Percentiles rank a stretch among this genome's conserved stretches.
phyloP scores from a whole-genome alignment of 1,140 invertebrate species.

The Conus betulinus region DNA sequence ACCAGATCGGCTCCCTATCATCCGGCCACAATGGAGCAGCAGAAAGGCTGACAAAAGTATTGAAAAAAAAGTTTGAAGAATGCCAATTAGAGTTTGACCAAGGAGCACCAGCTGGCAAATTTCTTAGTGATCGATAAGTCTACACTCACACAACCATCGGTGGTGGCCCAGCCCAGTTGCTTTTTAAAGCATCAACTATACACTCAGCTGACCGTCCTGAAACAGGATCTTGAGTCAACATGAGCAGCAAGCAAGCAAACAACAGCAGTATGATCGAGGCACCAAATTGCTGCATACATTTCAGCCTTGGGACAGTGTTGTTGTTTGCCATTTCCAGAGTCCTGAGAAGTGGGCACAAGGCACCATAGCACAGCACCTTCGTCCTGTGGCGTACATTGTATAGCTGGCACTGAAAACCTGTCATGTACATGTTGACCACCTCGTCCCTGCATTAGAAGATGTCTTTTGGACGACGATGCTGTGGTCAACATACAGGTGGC shows the following conservation, averaged over 20 bases:
- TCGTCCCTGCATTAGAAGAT: no score
- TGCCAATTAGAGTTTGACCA: no score
- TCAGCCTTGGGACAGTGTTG: neutral
- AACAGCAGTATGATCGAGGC: neutral
- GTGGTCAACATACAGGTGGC: no score
- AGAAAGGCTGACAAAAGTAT: conserved; percentile 46
- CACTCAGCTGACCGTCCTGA: neutral
- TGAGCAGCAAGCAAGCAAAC: neutral
- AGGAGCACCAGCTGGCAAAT: neutral
- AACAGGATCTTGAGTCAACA: neutral
- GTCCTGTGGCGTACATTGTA: neutral
- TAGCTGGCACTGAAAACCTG: no score
- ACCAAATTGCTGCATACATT: neutral
- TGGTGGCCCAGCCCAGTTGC: neutral
- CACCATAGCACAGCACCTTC: neutral
- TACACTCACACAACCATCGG: neutral
- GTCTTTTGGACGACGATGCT: no score
- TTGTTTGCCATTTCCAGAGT: neutral
- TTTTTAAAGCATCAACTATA: neutral
- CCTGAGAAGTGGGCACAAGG: neutral
- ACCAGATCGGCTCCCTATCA: conserved; percentile 14
- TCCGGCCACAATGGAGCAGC: conserved; percentile 43
- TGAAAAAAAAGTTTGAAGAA: conserved; percentile 31
- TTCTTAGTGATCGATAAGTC: neutral
- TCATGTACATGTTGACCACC: no score